A percentile compares a stretch with the other conserved stretches of the same genome.
Evolutionary conservation across 2,113 vertebrate species (phyloP).

Genomic region (Bombycilla garrulus): DNA sequence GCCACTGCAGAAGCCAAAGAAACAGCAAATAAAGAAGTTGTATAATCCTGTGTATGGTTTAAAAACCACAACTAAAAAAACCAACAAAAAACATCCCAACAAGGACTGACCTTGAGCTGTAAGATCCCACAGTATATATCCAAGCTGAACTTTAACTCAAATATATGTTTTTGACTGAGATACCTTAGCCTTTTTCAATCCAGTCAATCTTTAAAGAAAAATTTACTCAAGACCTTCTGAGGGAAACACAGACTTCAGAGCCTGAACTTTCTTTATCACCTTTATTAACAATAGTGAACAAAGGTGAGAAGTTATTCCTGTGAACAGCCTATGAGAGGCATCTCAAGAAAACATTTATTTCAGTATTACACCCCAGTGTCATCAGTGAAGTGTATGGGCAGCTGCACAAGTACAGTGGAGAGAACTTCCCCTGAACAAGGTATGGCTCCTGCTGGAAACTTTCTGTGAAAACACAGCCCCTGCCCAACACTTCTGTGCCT

Average conservation of each 20-base stretch:
- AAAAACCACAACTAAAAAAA: not conserved
- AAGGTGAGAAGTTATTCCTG: not conserved
- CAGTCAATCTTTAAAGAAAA: not conserved
- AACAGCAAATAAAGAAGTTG: not conserved
- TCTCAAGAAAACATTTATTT: not conserved
- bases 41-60: not conserved
- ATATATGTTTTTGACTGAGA: not conserved
- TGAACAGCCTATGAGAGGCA: not conserved
- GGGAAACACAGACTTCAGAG: not conserved
- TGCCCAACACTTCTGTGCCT: not conserved
- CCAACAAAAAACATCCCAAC: accelerated
- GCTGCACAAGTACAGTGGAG: not conserved
- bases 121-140: not conserved
- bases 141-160: not conserved
- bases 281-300: not conserved
- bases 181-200: not conserved
- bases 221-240: not conserved
- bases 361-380: not conserved
- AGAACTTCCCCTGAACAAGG: not conserved
- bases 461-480: not conserved
- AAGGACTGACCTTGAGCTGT: not conserved
- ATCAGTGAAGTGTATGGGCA: not conserved
- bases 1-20: not conserved
- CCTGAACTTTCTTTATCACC: not conserved
- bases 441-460: not conserved